Conservation (phyloP, 2,797 vertebrate genomes). For the Chelon labrosus region DNA sequence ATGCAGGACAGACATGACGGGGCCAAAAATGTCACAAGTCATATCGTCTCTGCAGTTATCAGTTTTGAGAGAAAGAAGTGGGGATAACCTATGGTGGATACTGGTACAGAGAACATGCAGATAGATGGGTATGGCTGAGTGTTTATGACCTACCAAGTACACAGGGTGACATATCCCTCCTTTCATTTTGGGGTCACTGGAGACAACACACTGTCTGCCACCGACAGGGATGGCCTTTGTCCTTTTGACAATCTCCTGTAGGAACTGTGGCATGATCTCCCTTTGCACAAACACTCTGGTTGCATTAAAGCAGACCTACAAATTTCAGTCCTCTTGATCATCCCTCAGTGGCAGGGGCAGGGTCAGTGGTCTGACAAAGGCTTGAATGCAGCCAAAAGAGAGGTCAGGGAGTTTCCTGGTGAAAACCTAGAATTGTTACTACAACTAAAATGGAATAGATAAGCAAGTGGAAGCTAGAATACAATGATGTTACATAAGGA, state of each 20-base stretch:
- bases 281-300: constrained; percentile 95
- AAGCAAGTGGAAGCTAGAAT: no score
- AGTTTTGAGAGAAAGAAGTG: constrained; percentile 54
- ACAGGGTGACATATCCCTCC: constrained; percentile 91
- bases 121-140: background rate
- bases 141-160: constrained; percentile 85
- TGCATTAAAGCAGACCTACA: constrained; percentile 97
- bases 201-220: constrained; percentile 89
- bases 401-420: no score
- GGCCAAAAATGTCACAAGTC: constrained; percentile 98
- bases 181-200: constrained; percentile 91
- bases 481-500: no score
- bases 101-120: background rate
- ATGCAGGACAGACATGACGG: constrained; percentile 95
- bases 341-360: no score
- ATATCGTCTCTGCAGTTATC: constrained; percentile 95
- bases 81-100: background rate
- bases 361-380: no score
- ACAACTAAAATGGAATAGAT: no score
- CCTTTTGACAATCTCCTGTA: constrained; percentile 90
- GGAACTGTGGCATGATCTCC: constrained; percentile 90
- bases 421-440: no score
- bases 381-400: no score
- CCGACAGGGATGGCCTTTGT: constrained; percentile 91
- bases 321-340: no score